Base-by-base conservation (phyloP, 2,797 vertebrate genomes). In the Picus viridis region DNA sequence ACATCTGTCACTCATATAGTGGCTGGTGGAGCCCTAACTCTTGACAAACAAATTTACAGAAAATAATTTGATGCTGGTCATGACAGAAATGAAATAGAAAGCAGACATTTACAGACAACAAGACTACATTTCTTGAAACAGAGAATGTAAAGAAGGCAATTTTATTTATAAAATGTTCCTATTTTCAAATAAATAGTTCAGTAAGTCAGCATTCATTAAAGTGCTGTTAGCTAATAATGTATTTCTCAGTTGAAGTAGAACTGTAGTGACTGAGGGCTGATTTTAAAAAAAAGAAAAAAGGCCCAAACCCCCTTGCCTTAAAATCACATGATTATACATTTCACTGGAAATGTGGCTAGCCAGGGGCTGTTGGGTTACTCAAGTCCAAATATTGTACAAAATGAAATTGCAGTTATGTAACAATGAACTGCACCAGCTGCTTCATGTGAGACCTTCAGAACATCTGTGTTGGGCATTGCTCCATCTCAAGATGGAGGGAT, bases 401-500 rank as follows among this genome's bases (percentile, higher is more conserved):
- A 90, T 91, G 68, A 83, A 86, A 86, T 61, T 86, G 77, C 89
- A 88, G 78, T 92, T 94, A 95, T 43, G 32, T 96, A 95, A 83
- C 77, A 95, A 76, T 82, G 77, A 84, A 75, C 70, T 82, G 74
- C 63, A 76, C 59, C 27, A 41, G 70, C 88, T 95, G 95, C 73
- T 89, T 34, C 76, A 64, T 59, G 16, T 2, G 53, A 95, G 94
- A 91, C 95, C 96, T 89, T 91, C 78, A 70, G 89, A 96, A 96
- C 93, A 96, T 97, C 94, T 96, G 95, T 95, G 80, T 80, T 92
- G 90, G 90, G 95, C 94, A 74, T 49, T 77, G 63, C 77, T 96
- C 79, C 93, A 87, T 93, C 74, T 77, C 57, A 57, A 88, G 88
- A 78, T 83, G 75, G 75, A 88, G 83, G 27, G n/a, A 75, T 83